These are phyloP conservation scores for Verasper variegatus DNA, from an alignment of 2,113 vertebrate species.

Conservation along the genomic window DNA sequence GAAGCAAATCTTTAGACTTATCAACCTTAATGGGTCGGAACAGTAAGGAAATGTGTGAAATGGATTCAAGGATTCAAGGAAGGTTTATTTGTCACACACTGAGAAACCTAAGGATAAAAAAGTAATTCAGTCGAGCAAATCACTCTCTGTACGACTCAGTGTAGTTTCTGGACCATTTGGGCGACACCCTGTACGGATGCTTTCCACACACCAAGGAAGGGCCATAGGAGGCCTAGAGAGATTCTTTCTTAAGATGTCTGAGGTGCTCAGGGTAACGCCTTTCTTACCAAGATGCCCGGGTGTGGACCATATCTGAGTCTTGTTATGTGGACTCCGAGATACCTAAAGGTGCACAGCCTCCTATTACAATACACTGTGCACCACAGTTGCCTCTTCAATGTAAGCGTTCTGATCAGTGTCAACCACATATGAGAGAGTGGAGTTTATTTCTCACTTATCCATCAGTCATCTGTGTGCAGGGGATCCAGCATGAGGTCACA, in stretches of 20 bases:
- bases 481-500: no score
- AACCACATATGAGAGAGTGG: no score
- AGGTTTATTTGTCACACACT: neutral
- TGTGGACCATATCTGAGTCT: neutral
- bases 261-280: neutral
- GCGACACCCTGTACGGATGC: neutral
- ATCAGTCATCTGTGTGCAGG: no score
- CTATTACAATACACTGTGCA: no score
- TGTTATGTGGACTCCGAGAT: no score
- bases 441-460: no score
- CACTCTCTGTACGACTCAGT: neutral
- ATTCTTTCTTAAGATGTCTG: neutral
- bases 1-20: neutral
- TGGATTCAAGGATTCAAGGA: neutral
- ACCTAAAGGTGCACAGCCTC: no score
- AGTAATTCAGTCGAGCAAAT: neutral
- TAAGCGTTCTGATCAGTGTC: no score
- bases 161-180: neutral
- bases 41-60: neutral
- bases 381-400: no score
- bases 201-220: neutral
- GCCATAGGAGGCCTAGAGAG: no score
- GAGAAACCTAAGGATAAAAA: neutral
- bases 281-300: no score
- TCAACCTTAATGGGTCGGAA: neutral